Evolutionary conservation across 2,113 vertebrate genomes (phyloP), one percentile per base, ranked within the genome.

Genomic region (Pyxicephalus adspersus): DNA sequence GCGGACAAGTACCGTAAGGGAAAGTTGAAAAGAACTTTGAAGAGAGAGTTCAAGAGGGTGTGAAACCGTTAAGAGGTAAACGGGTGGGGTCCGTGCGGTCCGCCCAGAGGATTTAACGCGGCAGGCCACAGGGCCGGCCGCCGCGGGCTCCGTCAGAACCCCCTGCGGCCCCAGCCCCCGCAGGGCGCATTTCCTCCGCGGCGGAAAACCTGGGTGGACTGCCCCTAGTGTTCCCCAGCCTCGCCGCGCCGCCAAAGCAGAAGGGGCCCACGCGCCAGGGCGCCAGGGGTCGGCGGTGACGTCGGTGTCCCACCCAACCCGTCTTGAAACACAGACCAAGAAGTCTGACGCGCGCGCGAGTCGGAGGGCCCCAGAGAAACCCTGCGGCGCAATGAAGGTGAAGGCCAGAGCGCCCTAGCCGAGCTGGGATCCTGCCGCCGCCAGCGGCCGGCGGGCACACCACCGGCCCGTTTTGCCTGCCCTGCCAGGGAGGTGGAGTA

Each of bases 381-480:
- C 55, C 71, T 20, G 55, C 11, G 52, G 71, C 71, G 75, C 34
- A 38, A 61, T 50, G 34, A 64, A 45, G 60, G 45, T 52, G 76
- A 66, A 63, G 76, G 76, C 76, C 63, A 50, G 63, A n/a, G 54
- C 11, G 3, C 26, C 28, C 55, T 28, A 28, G 71, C 71, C 57
- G 73, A 61, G 4, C 55, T 28, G 73, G 55, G n/a, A 58, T 25
- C 71, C 50, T 29, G 64, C 64, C 77, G 26, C 66, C 64, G 19
- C 25, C 19, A 13, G 52, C 38, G 63, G 50, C 25, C n/a, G n/a
- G n/a, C n/a, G 76, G 77, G 83, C 75, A 72, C 81, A 81, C 83
- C 81, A 78, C 83, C 81, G 66, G 83, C 85, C 79, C 80, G 77
- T 64, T 77, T 77, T 74, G 25, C 76, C 79, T 55, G 31, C 67